A percentile compares a stretch with the other conserved stretches of the same genome.
Evolutionary conservation across 1,140 invertebrate genomes (phyloP).

Genomic region (Calephelis virginiensis): DNA sequence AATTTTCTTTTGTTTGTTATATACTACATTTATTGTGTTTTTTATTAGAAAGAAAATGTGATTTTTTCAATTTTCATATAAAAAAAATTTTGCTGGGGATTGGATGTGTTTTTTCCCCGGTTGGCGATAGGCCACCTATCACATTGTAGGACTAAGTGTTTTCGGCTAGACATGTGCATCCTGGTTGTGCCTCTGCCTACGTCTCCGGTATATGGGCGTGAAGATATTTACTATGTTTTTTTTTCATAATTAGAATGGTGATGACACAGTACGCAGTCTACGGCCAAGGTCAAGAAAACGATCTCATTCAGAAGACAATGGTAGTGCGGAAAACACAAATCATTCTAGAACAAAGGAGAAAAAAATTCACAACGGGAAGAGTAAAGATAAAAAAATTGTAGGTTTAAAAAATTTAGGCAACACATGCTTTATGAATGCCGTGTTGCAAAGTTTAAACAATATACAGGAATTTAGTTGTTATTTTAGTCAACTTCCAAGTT

Average conservation of each 20-base stretch:
- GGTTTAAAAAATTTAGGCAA: constrained; percentile 92
- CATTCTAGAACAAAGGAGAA: constrained; percentile 56
- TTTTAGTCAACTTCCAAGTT: constrained; percentile 87
- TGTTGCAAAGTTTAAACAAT: constrained; percentile 91
- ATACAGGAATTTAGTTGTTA: constrained; percentile 92
- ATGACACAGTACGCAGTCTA: constrained; percentile 79
- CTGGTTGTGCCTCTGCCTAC: too few relatives aligned
- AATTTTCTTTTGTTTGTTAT: too few relatives aligned
- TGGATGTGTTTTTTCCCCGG: too few relatives aligned
- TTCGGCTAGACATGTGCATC: too few relatives aligned
- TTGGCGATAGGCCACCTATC: too few relatives aligned
- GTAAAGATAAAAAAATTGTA: constrained; percentile 83
- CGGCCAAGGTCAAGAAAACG: constrained; percentile 81
- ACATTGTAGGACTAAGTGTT: too few relatives aligned
- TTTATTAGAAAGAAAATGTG: too few relatives aligned
- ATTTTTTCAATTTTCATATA: too few relatives aligned
- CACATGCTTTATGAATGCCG: constrained; percentile 94
- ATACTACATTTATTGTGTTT: too few relatives aligned
- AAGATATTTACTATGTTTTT: constrained; percentile 1
- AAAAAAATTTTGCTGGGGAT: too few relatives aligned
- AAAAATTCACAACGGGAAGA: constrained; percentile 71
- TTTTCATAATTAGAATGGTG: constrained; percentile 45
- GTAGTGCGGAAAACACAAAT: constrained; percentile 76
- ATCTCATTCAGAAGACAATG: constrained; percentile 80
- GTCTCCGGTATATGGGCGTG: too few relatives aligned